Evolutionary conservation across 2,113 vertebrate species (phyloP), one percentile per base, ranked within the genome.

Genomic region (Petroica traversi): DNA sequence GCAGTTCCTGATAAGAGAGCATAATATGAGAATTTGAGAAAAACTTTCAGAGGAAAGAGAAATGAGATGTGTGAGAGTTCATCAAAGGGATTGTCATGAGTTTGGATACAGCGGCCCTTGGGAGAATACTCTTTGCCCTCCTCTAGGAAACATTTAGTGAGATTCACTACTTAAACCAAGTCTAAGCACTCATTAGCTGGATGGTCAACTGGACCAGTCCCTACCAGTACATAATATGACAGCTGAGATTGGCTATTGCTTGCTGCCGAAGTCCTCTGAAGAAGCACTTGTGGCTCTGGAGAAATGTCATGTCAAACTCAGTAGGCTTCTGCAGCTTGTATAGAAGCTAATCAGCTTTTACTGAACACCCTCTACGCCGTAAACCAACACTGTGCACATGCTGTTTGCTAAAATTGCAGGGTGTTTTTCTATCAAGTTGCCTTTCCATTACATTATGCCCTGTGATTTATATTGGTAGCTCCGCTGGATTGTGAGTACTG

Each of bases 401-500:
- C 89, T 94, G 77, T 91, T 96, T 85, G 64, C 75, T 96, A 72
- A 96, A 96, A 95, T 91, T 92, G 49, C 85, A 80, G 78, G 51
- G 74, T 94, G 81, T 72, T 96, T 95, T 96, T 66, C 78, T 69
- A 76, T 88, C 92, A 85, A 46, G 78, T 95, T 88, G 84, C 59
- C 67, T 94, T 94, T 73, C 85, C 29, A 3, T 88, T 92, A 89
- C 71, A 38, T 85, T 92, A 43, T 58, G 67, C 43, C 81, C 71
- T 46, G 58, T 96, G 92, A 95, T 97, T 94, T 96, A 94, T 92
- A 79, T 77, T 82, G 45, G 43, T 83, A 66, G 25, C 94, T 88
- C 96, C 14, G 38, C 93, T 94, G 93, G 95, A 88, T 59, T 95
- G 87, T 92, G 78, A 94, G 67, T 40, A 73, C 43, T 93, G 72